Conservation (phyloP, 2,113 vertebrate genomes). For the Strigops habroptila region DNA sequence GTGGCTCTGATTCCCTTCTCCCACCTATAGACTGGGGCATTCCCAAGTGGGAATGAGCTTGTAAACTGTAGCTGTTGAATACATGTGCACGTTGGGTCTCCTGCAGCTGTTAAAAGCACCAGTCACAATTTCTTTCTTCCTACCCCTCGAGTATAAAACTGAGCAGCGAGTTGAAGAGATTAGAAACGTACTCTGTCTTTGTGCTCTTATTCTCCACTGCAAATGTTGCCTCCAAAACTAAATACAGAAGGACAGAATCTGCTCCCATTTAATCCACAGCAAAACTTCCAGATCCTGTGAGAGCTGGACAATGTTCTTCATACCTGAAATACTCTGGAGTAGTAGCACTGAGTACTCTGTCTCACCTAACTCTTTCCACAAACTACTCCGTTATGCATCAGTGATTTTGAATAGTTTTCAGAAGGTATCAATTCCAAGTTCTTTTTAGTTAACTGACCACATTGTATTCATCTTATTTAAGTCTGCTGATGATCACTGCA, state of each 20-base stretch:
- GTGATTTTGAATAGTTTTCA: neutral
- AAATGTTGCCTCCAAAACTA: neutral
- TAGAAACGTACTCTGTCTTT: neutral
- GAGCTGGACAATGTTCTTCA: neutral
- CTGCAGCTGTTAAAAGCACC: neutral
- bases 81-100: accelerated
- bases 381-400: neutral
- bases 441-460: neutral
- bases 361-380: neutral
- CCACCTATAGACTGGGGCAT: accelerated
- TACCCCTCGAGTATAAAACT: accelerated
- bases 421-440: neutral
- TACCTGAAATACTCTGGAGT: neutral
- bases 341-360: neutral
- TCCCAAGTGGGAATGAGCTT: neutral
- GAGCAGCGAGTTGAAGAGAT: neutral
- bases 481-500: accelerated
- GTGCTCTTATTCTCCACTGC: neutral
- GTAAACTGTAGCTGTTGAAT: accelerated
- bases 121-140: accelerated
- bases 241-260: neutral
- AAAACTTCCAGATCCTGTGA: neutral
- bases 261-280: neutral
- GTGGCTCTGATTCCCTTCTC: neutral
- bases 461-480: neutral